Evolutionary conservation across 2,888 invertebrate genomes (phyloP).

Genomic region (Gerris lacustris): DNA sequence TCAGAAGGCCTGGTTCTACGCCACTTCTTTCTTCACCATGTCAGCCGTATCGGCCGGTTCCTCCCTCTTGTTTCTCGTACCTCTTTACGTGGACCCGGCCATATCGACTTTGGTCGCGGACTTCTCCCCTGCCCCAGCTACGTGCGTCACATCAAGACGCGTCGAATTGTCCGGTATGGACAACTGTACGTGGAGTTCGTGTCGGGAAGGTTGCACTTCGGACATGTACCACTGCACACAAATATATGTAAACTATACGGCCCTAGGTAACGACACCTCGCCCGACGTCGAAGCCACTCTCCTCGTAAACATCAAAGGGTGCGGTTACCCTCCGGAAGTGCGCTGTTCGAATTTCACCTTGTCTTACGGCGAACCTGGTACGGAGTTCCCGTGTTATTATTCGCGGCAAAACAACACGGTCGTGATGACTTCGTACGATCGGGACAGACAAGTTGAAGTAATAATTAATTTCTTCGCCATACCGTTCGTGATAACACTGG

Average conservation of each 20-base stretch:
- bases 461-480: conserved; percentile 74
- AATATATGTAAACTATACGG: conserved; percentile 43
- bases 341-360: conserved; percentile 63
- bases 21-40: conserved; percentile 56
- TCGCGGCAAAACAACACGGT: conserved; percentile 68
- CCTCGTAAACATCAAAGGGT: conserved; percentile 70
- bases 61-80: conserved; percentile 58
- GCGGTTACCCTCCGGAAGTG: conserved; percentile 67
- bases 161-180: conserved; percentile 60
- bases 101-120: conserved; percentile 49
- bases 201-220: conserved; percentile 68
- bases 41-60: conserved; percentile 59
- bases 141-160: conserved; percentile 56
- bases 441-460: conserved; percentile 66
- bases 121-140: conserved; percentile 59
- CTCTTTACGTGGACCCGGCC: conserved; percentile 57
- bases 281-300: conserved; percentile 48
- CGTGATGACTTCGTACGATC: conserved; percentile 70
- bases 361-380: conserved; percentile 55
- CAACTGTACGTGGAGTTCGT: conserved; percentile 69
- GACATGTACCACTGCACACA: conserved; percentile 59
- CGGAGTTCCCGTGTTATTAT: conserved; percentile 53
- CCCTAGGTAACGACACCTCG: conserved; percentile 26
- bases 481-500: conserved; percentile 69
- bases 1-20: conserved; percentile 57